phyloP scores from a whole-genome alignment of 2,113 vertebrate species.

The Camarhynchus parvulus region DNA sequence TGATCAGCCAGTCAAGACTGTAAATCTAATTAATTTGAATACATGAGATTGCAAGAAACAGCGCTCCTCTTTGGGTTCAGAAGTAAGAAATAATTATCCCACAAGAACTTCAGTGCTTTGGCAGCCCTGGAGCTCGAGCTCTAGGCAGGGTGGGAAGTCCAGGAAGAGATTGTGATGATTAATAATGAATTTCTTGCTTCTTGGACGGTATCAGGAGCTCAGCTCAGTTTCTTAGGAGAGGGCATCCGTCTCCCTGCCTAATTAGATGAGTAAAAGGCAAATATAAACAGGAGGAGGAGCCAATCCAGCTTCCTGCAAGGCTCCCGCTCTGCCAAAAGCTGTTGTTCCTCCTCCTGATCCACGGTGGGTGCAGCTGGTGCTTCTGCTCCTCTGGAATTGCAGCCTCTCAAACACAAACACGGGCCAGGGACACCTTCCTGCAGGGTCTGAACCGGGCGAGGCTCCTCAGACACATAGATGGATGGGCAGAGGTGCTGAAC shows the following conservation, averaged over 20 bases:
- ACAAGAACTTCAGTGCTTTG: neutral
- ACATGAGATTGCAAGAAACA: neutral
- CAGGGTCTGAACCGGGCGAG: neutral
- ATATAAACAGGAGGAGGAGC: conserved; percentile 16
- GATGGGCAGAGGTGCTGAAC: neutral
- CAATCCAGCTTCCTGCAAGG: neutral
- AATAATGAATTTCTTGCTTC: neutral
- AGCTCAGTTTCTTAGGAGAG: neutral
- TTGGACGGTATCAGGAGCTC: neutral
- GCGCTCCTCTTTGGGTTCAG: neutral
- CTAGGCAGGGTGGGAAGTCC: neutral
- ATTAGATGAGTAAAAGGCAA: neutral
- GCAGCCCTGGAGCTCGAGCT: neutral
- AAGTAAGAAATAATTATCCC: neutral
- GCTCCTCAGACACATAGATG: neutral
- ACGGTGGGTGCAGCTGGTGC: conserved; percentile 25
- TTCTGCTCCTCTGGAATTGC: neutral
- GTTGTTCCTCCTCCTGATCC: neutral
- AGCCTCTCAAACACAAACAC: neutral
- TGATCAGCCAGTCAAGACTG: neutral
- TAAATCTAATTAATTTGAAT: conserved; percentile 27
- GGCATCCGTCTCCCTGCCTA: conserved; percentile 30
- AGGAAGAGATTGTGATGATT: neutral
- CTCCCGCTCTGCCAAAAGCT: neutral
- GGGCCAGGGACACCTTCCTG: neutral